A percentile compares a stretch with the other conserved stretches of the same genome.
These are phyloP conservation scores for Drosophila ironensis DNA, from an alignment of 1,140 invertebrate species.

Conservation along the genomic window DNA sequence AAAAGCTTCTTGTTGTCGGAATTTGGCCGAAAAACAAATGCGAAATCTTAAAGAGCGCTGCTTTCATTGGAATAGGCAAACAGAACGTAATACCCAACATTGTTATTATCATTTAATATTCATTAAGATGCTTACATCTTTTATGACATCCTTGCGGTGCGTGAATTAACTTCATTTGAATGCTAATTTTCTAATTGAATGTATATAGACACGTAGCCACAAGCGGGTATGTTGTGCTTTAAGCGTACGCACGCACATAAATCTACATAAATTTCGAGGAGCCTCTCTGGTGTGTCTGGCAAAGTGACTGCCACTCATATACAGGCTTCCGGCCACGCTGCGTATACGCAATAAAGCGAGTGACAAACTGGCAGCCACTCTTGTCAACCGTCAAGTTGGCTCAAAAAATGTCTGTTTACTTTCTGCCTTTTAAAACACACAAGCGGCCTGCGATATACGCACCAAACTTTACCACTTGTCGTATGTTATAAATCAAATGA, in stretches of 20 bases:
- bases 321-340: constrained; percentile 26
- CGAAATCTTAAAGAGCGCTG: not conserved
- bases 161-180: constrained; percentile 57
- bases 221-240: not conserved
- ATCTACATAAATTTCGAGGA: constrained; percentile 60
- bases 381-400: constrained; percentile 32
- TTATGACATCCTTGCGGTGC: constrained; percentile 18
- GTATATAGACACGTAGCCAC: constrained; percentile 16
- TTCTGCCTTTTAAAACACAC: constrained; percentile 23
- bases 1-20: not conserved
- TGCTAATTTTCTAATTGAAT: constrained; percentile 64
- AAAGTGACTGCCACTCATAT: constrained; percentile 21
- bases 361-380: constrained; percentile 44
- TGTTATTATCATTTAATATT: constrained; percentile 31
- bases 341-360: constrained; percentile 64
- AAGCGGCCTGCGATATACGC: not conserved
- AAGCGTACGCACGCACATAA: constrained; percentile 13
- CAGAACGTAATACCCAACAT: constrained; percentile 5
- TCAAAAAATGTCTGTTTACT: constrained; percentile 29
- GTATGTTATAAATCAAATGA: constrained; percentile 52
- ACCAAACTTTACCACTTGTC: constrained; percentile 47
- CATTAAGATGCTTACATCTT: constrained; percentile 36
- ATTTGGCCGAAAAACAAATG: not conserved
- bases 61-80: constrained; percentile 8
- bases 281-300: too few species aligned